Evolutionary conservation across 2,888 invertebrate genomes (phyloP).

Genomic region (Megaustenia siamemsis): DNA sequence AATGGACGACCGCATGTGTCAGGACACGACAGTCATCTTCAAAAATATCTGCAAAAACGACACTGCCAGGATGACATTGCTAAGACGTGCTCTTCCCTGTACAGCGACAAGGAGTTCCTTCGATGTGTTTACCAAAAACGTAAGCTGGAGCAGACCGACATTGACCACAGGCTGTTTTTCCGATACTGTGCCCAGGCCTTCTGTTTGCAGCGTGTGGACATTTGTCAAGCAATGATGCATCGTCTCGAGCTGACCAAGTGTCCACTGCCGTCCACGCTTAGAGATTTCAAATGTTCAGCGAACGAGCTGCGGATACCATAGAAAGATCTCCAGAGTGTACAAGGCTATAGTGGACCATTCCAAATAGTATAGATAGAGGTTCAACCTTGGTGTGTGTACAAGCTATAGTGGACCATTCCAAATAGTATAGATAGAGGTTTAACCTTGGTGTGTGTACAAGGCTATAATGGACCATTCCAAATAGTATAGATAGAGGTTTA

Average conservation of each 20-base stretch:
- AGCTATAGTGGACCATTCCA: too few relatives aligned
- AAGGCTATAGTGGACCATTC: too few relatives aligned
- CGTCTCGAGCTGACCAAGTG: conserved; percentile 3
- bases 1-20: conserved; percentile 10
- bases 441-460: too few relatives aligned
- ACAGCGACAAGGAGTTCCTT: conserved; percentile 12
- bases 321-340: too few relatives aligned
- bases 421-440: too few relatives aligned
- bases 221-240: neutral
- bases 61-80: neutral
- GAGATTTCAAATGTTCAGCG: neutral
- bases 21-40: neutral
- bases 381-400: too few relatives aligned
- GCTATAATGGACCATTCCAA: too few relatives aligned
- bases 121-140: neutral
- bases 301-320: neutral
- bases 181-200: conserved; percentile 16
- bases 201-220: neutral
- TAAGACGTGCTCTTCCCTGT: conserved; percentile 5
- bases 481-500: too few relatives aligned
- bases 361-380: too few relatives aligned
- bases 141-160: neutral
- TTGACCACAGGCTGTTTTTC: conserved; percentile 5
- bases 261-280: neutral
- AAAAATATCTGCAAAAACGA: conserved; percentile 3